Evolutionary conservation across 2,888 invertebrate genomes (phyloP).

Genomic region (Mellilla xanthometata): DNA sequence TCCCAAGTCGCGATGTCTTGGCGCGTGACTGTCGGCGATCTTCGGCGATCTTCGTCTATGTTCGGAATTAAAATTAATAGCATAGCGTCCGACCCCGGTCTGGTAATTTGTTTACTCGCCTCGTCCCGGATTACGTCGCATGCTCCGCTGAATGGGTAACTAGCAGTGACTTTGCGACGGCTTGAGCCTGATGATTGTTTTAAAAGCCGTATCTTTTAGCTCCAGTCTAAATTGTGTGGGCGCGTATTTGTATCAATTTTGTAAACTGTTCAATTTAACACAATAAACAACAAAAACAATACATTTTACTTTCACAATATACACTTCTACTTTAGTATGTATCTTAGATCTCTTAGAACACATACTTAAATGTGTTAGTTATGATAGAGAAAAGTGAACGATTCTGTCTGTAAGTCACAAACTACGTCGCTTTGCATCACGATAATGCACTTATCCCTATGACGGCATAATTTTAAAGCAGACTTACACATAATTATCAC

Average conservation of each 20-base stretch:
- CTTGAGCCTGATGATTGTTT: slow-evolving; percentile 30
- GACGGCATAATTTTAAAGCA: neutral
- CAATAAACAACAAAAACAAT: too few relatives aligned
- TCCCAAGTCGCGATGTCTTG: slow-evolving; percentile 11
- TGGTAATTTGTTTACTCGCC: slow-evolving; percentile 80
- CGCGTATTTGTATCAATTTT: too few relatives aligned
- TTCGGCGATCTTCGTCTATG: slow-evolving; percentile 70
- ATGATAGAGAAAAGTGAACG: too few relatives aligned
- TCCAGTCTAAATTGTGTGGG: too few relatives aligned
- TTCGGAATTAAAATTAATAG: slow-evolving; percentile 81
- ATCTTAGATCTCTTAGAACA: too few relatives aligned
- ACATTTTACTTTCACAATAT: too few relatives aligned
- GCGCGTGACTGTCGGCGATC: slow-evolving; percentile 71
- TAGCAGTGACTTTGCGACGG: slow-evolving; percentile 58
- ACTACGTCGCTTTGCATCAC: too few relatives aligned
- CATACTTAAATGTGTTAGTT: too few relatives aligned
- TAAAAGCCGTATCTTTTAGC: slow-evolving; percentile 19
- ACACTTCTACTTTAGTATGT: too few relatives aligned
- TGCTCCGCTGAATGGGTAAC: slow-evolving; percentile 76
- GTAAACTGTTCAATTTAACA: too few relatives aligned
- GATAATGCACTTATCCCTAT: too few relatives aligned
- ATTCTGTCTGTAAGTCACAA: too few relatives aligned
- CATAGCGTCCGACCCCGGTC: slow-evolving; percentile 60
- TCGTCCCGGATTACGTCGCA: slow-evolving; percentile 75
- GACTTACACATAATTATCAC: neutral